Conservation (phyloP, 2,113 vertebrate species). For the Ceyx cyanopectus region DNA sequence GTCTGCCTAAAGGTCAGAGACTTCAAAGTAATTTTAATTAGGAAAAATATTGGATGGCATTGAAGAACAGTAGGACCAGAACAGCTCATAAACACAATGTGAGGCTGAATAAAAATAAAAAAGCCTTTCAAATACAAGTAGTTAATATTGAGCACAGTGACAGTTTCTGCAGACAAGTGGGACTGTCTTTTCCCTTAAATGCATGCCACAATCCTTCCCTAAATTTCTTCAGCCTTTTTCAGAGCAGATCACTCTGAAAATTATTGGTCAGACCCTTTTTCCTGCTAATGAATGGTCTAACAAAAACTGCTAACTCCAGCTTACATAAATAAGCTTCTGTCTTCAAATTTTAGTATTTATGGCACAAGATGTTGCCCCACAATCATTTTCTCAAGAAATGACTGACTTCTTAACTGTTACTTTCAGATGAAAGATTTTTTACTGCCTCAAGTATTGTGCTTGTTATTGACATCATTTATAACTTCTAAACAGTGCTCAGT, state of each 20-base stretch:
- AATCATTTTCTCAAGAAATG: background rate
- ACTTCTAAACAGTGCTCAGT: background rate
- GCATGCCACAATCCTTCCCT: background rate
- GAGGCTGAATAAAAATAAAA: constrained; percentile 34
- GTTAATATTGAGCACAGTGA: background rate
- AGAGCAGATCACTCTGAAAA: background rate
- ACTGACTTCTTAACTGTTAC: background rate
- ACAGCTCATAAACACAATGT: background rate
- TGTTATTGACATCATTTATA: background rate
- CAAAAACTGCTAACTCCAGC: background rate
- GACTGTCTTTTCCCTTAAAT: background rate
- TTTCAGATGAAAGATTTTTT: constrained; percentile 26
- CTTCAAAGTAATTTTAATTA: constrained; percentile 65
- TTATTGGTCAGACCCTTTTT: background rate
- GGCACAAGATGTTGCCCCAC: background rate
- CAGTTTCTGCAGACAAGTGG: background rate
- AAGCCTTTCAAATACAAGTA: constrained; percentile 10
- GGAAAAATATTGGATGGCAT: background rate
- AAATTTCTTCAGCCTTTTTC: background rate
- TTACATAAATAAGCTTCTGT: constrained; percentile 5
- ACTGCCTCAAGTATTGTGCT: background rate
- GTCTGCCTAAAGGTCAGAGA: constrained; percentile 41
- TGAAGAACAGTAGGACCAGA: constrained; percentile 31
- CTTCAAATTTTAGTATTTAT: constrained; percentile 30
- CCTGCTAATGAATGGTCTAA: background rate